Conservation (phyloP, 2,888 invertebrate species). For the Himalopsyche kuldschensis region DNA sequence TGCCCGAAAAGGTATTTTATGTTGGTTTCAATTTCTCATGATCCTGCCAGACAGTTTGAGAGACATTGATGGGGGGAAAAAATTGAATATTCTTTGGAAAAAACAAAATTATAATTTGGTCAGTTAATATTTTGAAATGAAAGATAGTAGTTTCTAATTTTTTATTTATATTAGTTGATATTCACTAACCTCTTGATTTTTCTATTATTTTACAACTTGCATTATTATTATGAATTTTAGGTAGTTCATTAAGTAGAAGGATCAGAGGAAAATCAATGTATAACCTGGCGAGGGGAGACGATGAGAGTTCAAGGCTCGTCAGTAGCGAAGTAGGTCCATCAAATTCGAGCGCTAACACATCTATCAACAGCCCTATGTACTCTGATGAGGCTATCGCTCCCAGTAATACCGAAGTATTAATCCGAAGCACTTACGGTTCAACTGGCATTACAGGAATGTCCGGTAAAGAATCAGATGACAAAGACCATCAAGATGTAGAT, state of each 20-base stretch:
- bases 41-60: too few species aligned
- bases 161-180: too few species aligned
- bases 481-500: neutral
- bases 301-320: slow-evolving; percentile 60
- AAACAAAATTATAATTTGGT: too few species aligned
- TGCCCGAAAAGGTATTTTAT: neutral
- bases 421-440: slow-evolving; percentile 52
- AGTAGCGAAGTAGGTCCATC: slow-evolving; percentile 45
- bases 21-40: neutral
- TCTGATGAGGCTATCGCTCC: slow-evolving; percentile 43
- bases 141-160: neutral
- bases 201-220: neutral
- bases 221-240: slow-evolving; percentile 45
- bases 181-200: neutral
- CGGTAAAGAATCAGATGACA: slow-evolving; percentile 32
- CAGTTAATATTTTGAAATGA: neutral
- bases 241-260: slow-evolving; percentile 75
- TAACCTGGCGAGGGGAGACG: slow-evolving; percentile 70
- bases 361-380: slow-evolving; percentile 42
- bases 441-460: slow-evolving; percentile 47
- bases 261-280: slow-evolving; percentile 78
- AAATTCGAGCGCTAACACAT: slow-evolving; percentile 51
- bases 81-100: too few species aligned
- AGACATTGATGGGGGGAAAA: too few species aligned
- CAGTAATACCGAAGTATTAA: slow-evolving; percentile 39